Evolutionary conservation across 2,797 vertebrate genomes (phyloP).

Genomic region (Remorina albescens): DNA sequence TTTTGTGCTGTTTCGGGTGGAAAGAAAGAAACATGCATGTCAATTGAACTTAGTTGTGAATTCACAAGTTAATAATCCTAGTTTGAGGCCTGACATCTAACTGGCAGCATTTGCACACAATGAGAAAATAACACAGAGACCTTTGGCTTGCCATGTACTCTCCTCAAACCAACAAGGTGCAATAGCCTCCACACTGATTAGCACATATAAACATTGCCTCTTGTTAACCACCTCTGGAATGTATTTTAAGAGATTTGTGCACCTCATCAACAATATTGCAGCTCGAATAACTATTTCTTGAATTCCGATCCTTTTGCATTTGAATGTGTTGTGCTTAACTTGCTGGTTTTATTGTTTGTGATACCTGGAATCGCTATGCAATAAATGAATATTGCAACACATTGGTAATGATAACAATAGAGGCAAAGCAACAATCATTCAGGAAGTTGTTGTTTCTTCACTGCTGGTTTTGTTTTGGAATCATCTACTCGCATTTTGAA

Average conservation of each 20-base stretch:
- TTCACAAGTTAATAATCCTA: slow-evolving; percentile 14
- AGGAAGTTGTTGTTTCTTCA: not conserved
- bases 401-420: not conserved
- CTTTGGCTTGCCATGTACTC: slow-evolving; percentile 12
- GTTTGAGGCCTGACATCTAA: slow-evolving; percentile 42
- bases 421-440: not conserved
- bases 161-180: not conserved
- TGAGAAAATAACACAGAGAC: slow-evolving; percentile 32
- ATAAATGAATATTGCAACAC: not conserved
- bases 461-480: too few relatives aligned
- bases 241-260: not conserved
- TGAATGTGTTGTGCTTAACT: too few relatives aligned
- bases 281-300: too few relatives aligned
- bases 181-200: not conserved
- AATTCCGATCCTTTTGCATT: not conserved
- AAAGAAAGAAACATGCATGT: not conserved
- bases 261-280: not conserved
- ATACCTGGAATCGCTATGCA: not conserved
- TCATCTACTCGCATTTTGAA: not conserved
- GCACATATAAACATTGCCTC: not conserved
- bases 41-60: not conserved
- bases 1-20: slow-evolving; percentile 3
- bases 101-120: slow-evolving; percentile 18
- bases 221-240: not conserved
- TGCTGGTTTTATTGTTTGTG: too few relatives aligned